Conservation (phyloP, 2,113 vertebrate species). For the Origma solitaria region DNA sequence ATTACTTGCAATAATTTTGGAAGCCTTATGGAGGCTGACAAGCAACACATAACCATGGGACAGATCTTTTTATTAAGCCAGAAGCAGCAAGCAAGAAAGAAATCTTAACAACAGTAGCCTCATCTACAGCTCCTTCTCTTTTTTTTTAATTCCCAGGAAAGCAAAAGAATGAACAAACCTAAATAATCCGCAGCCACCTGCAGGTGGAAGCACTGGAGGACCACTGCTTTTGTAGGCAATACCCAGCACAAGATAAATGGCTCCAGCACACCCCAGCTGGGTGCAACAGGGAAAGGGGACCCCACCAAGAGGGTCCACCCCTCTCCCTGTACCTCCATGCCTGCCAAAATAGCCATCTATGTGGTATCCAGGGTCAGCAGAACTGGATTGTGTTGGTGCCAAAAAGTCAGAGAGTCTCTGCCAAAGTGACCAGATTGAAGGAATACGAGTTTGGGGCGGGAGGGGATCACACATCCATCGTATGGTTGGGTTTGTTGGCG, state of each 20-base stretch:
- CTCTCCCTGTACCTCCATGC: background rate
- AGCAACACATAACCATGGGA: background rate
- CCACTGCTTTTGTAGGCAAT: background rate
- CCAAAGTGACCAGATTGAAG: background rate
- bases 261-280: background rate
- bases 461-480: background rate
- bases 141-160: background rate
- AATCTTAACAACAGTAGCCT: background rate
- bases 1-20: constrained; percentile 43
- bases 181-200: background rate
- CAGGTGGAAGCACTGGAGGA: background rate
- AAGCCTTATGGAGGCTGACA: background rate
- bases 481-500: background rate
- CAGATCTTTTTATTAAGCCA: background rate
- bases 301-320: background rate
- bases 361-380: background rate
- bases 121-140: background rate
- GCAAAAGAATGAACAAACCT: background rate
- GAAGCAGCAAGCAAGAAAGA: background rate
- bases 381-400: background rate
- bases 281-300: background rate
- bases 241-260: background rate
- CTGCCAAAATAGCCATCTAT: background rate
- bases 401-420: background rate
- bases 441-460: background rate